These are phyloP conservation scores for Neocrepidodera transversa DNA, from an alignment of 2,888 invertebrate species.

Conservation along the genomic window DNA sequence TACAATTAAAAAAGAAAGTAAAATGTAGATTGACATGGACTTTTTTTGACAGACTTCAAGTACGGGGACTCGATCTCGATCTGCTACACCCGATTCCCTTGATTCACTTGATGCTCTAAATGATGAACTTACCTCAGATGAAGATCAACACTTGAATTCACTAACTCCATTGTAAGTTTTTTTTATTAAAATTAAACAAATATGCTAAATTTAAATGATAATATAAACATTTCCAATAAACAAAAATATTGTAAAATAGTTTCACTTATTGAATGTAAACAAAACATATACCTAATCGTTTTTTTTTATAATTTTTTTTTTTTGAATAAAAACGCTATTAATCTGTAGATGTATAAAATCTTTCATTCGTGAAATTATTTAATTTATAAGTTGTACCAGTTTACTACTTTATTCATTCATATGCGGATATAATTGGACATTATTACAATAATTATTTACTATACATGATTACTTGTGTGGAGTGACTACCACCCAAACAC, in stretches of 20 bases:
- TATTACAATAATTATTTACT: conserved; percentile 2
- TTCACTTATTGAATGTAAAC: too few relatives aligned
- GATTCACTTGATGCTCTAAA: conserved; percentile 66
- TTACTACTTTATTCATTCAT: conserved; percentile 1
- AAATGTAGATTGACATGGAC: too few relatives aligned
- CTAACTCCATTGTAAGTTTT: conserved; percentile 45
- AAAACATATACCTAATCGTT: too few relatives aligned
- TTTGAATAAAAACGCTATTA: too few relatives aligned
- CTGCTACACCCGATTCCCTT: conserved; percentile 88
- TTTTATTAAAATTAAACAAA: too few relatives aligned
- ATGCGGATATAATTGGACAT: background rate
- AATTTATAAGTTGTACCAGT: conserved; percentile 4
- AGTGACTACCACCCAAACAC: too few relatives aligned
- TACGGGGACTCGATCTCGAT: conserved; percentile 83
- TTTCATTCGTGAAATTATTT: conserved; percentile 3
- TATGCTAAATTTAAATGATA: too few relatives aligned
- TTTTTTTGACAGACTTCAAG: conserved; percentile 71
- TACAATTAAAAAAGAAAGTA: too few relatives aligned
- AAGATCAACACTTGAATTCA: conserved; percentile 37
- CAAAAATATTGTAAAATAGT: too few relatives aligned
- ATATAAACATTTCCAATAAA: too few relatives aligned
- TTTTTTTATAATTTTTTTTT: too few relatives aligned
- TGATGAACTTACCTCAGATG: conserved; percentile 54
- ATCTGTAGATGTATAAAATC: background rate
- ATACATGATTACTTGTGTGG: too few relatives aligned